Conservation (phyloP, 2,797 vertebrate species). For the Catharus ustulatus region DNA sequence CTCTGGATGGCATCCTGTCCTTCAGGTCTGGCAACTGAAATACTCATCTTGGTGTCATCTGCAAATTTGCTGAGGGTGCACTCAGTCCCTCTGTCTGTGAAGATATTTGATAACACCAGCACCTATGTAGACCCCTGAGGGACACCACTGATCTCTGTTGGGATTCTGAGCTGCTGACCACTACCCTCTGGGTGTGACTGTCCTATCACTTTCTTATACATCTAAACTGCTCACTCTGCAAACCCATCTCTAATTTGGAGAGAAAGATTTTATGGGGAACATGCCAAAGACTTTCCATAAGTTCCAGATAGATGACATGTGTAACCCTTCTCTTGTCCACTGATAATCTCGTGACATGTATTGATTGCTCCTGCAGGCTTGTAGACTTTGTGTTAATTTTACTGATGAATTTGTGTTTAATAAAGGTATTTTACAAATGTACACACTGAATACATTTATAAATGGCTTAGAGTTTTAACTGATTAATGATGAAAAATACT, state of each 20-base stretch:
- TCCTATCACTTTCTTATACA: not conserved
- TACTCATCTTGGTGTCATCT: not conserved
- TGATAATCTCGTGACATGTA: not conserved
- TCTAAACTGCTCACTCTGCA: not conserved
- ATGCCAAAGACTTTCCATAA: not conserved
- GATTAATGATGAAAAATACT: not conserved
- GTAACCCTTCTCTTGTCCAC: not conserved
- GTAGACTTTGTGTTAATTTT: not conserved
- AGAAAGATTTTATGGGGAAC: not conserved
- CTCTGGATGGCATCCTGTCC: not conserved
- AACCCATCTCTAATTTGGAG: not conserved
- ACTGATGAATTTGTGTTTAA: not conserved
- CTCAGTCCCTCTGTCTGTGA: not conserved
- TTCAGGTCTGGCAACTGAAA: not conserved
- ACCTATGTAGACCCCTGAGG: not conserved
- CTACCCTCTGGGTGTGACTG: not conserved
- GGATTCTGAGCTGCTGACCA: not conserved
- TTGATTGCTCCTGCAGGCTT: not conserved
- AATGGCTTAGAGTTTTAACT: not conserved
- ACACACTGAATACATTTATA: not conserved
- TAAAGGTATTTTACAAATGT: not conserved
- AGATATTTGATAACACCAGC: too few species aligned
- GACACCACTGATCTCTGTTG: rapidly evolving
- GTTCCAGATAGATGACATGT: not conserved
- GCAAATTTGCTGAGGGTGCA: not conserved